Conservation (phyloP, 2,113 vertebrate genomes). For the Scomber japonicus region DNA sequence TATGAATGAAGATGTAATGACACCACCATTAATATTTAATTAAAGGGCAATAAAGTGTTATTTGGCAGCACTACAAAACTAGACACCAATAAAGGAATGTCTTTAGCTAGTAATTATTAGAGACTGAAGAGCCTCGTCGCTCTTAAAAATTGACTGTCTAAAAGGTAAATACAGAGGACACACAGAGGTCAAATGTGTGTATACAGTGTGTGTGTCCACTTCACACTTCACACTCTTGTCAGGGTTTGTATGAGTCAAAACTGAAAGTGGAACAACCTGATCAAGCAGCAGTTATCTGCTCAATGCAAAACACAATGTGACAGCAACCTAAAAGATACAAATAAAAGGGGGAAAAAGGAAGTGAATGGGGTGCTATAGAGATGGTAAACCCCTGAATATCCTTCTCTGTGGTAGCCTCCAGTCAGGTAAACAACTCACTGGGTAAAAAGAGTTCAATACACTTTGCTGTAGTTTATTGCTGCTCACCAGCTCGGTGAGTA, state of each 20-base stretch:
- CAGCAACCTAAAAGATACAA: slow-evolving; percentile 42
- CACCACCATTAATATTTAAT: slow-evolving; percentile 88
- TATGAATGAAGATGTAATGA: slow-evolving; percentile 89
- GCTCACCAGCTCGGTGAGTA: neutral
- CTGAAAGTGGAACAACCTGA: slow-evolving; percentile 32
- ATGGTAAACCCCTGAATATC: slow-evolving; percentile 38
- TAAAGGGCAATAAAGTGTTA: slow-evolving; percentile 90
- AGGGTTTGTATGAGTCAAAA: slow-evolving; percentile 27
- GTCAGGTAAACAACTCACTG: slow-evolving; percentile 47
- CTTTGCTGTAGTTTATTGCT: slow-evolving; percentile 9
- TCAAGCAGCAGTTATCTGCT: slow-evolving; percentile 21
- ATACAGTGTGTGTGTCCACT: slow-evolving; percentile 37
- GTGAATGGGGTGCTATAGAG: slow-evolving; percentile 39
- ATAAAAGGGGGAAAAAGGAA: slow-evolving; percentile 30
- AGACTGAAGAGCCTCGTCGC: slow-evolving; percentile 65
- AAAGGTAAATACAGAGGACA: slow-evolving; percentile 70
- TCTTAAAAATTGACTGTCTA: slow-evolving; percentile 71
- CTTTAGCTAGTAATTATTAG: slow-evolving; percentile 76
- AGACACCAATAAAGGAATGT: slow-evolving; percentile 86
- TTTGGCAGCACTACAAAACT: slow-evolving; percentile 88
- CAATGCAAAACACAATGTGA: slow-evolving; percentile 48
- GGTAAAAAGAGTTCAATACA: slow-evolving; percentile 30
- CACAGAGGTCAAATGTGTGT: slow-evolving; percentile 61
- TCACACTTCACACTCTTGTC: slow-evolving; percentile 2
- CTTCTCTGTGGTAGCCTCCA: slow-evolving; percentile 28